These are phyloP conservation scores for Colius striatus DNA, from an alignment of 2,113 vertebrate species.

Conservation along the genomic window DNA sequence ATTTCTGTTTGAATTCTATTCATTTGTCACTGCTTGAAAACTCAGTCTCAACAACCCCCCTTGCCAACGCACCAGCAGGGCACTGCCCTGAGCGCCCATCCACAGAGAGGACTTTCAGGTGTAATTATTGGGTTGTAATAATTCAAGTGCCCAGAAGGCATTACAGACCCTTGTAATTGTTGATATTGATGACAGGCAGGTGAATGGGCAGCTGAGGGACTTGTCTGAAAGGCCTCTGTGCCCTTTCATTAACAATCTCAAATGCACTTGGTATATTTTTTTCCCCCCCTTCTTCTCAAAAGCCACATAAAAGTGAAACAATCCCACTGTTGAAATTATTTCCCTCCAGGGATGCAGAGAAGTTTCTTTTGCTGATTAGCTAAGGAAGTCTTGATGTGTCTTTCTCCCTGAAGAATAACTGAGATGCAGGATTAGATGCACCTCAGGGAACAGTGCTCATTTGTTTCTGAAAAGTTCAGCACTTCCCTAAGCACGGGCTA, in stretches of 20 bases:
- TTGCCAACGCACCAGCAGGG: background rate
- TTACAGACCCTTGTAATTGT: background rate
- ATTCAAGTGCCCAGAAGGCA: background rate
- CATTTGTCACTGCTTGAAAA: background rate
- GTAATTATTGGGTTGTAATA: no score
- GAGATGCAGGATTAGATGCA: conserved; percentile 50
- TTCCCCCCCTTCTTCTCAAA: background rate
- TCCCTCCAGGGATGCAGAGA: background rate
- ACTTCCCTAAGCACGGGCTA: conserved; percentile 45
- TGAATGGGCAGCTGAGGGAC: background rate
- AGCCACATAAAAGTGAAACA: background rate
- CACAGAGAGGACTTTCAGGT: no score
- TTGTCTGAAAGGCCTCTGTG: background rate
- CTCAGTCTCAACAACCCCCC: background rate
- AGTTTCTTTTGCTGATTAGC: conserved; percentile 27
- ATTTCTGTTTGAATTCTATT: no score
- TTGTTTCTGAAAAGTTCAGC: conserved; percentile 51
- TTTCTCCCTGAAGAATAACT: conserved; percentile 15
- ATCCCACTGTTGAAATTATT: conserved; percentile 4
- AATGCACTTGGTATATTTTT: background rate
- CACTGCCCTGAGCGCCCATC: no score
- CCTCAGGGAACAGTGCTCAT: conserved; percentile 12
- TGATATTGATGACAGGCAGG: background rate
- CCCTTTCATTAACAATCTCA: background rate
- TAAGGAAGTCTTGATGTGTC: background rate